These are phyloP conservation scores for Acanthochromis polyacanthus DNA, from an alignment of 2,113 vertebrate genomes.

Conservation along the genomic window DNA sequence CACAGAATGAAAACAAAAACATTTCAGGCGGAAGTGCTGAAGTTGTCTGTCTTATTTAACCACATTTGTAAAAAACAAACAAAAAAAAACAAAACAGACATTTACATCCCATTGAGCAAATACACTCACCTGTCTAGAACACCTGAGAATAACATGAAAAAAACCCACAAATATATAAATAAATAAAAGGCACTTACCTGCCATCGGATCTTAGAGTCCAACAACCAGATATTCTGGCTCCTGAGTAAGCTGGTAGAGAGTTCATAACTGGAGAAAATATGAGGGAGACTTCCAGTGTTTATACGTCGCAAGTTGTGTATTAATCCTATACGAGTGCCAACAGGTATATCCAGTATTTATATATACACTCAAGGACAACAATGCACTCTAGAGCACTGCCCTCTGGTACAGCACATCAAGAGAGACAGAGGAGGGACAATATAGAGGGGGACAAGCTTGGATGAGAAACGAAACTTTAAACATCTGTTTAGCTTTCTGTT, in stretches of 20 bases:
- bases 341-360: slow-evolving; percentile 17
- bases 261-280: slow-evolving; percentile 84
- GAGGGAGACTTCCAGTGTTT: slow-evolving; percentile 37
- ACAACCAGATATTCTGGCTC: slow-evolving; percentile 94
- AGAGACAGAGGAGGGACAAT: slow-evolving; percentile 25
- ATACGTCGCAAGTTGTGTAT: slow-evolving; percentile 50
- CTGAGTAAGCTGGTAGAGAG: slow-evolving; percentile 86
- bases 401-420: slow-evolving; percentile 55
- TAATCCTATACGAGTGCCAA: slow-evolving; percentile 38
- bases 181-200: slow-evolving; percentile 87
- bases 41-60: slow-evolving; percentile 24
- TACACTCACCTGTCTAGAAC: background rate
- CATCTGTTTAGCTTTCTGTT: slow-evolving; percentile 78
- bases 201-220: slow-evolving; percentile 89
- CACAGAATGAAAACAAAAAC: slow-evolving; percentile 24
- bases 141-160: background rate
- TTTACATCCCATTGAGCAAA: background rate
- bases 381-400: slow-evolving; percentile 45
- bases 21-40: background rate
- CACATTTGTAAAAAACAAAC: background rate
- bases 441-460: slow-evolving; percentile 52
- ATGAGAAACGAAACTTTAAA: slow-evolving; percentile 78
- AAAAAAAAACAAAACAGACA: too few relatives aligned
- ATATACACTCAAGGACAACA: slow-evolving; percentile 25
- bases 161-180: background rate